A percentile compares a stretch with the other conserved stretches of the same genome.
phyloP scores from a whole-genome alignment of 2,888 invertebrate species.

The Phalangium opilio region DNA sequence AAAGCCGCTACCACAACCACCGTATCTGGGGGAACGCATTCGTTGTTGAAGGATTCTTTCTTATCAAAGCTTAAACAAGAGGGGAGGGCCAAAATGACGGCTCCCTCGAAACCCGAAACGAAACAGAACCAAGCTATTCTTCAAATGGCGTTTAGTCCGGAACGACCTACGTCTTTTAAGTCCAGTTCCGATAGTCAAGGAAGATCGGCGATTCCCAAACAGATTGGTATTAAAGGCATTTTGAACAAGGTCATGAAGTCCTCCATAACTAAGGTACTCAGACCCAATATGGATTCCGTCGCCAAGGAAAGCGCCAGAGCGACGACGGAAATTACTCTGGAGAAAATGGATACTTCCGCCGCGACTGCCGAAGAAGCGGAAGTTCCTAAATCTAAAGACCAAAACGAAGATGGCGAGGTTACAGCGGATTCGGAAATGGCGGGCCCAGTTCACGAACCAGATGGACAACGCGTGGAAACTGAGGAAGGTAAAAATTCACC shows the following conservation, averaged over 20 bases:
- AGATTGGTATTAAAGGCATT: slow-evolving; percentile 1
- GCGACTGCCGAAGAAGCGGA: background rate
- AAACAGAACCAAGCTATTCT: slow-evolving; percentile 16
- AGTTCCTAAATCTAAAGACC: slow-evolving; percentile 1
- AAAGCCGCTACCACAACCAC: too few species aligned
- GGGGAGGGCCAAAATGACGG: slow-evolving; percentile 16
- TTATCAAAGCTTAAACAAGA: slow-evolving; percentile 10
- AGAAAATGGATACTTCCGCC: background rate
- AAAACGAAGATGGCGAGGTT: background rate
- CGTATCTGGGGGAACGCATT: too few species aligned
- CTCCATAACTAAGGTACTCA: slow-evolving; percentile 14
- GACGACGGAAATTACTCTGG: background rate
- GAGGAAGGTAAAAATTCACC: too few species aligned
- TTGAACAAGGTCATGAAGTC: slow-evolving; percentile 8
- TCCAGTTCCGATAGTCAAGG: slow-evolving; percentile 4
- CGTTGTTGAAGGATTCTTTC: background rate
- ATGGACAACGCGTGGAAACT: too few species aligned
- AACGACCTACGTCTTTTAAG: slow-evolving; percentile 3
- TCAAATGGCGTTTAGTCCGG: slow-evolving; percentile 2
- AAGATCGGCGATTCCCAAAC: background rate
- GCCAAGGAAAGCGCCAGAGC: too few species aligned
- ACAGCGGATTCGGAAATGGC: background rate
- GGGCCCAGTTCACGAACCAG: background rate
- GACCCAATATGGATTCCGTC: slow-evolving; percentile 12
- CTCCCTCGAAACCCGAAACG: slow-evolving; percentile 8